These are phyloP conservation scores for Drosophila insularis DNA, from an alignment of 1,140 invertebrate species.

Conservation along the genomic window DNA sequence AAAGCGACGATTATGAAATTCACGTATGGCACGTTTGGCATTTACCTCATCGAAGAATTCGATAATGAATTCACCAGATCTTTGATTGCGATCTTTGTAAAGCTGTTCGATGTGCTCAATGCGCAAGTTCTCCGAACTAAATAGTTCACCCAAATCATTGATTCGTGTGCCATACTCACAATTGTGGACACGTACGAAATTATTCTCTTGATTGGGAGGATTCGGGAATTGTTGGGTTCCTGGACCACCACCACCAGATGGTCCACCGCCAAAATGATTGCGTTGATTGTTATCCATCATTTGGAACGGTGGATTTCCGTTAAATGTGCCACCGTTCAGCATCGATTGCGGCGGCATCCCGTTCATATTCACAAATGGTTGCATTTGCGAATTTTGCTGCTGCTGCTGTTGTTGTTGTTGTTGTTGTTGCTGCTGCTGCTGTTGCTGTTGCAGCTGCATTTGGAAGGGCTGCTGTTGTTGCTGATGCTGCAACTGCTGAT, in stretches of 20 bases:
- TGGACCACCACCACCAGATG: too few relatives aligned
- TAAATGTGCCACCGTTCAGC: background rate
- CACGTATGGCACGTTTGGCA: conserved; percentile 86
- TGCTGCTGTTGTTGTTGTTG: conserved; percentile 23
- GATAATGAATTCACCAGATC: conserved; percentile 92
- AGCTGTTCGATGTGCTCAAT: conserved; percentile 91
- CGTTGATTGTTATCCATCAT: conserved; percentile 20
- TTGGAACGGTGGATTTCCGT: conserved; percentile 17
- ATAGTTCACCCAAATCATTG: conserved; percentile 91
- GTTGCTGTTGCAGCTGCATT: conserved; percentile 45
- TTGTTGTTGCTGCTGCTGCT: conserved; percentile 32
- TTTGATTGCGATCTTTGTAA: conserved; percentile 86
- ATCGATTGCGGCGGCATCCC: conserved; percentile 13
- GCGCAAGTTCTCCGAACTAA: conserved; percentile 89
- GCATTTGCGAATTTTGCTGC: conserved; percentile 20
- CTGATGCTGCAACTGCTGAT: conserved; percentile 27
- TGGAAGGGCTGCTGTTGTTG: conserved; percentile 42
- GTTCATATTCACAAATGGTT: conserved; percentile 25
- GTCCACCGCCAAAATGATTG: conserved; percentile 18
- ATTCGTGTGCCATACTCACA: conserved; percentile 89
- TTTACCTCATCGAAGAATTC: conserved; percentile 89
- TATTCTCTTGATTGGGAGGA: conserved; percentile 43
- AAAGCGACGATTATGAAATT: conserved; percentile 86
- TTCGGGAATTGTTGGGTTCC: conserved; percentile 7
- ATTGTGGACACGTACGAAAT: conserved; percentile 88